Conservation (phyloP, 2,888 invertebrate species). For the Cephus nigrinus region DNA sequence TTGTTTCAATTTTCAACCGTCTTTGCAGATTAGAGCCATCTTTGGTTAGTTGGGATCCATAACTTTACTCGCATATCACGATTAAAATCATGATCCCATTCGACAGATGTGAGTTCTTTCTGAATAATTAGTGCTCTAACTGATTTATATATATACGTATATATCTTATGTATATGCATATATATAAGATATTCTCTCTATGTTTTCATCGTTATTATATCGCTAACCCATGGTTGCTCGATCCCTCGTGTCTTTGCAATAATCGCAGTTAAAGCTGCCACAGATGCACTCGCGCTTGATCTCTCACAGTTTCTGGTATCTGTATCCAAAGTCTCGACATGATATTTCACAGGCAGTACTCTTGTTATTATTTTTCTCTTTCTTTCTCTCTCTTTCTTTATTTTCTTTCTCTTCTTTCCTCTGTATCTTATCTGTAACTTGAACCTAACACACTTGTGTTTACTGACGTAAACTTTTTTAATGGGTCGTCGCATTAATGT, state of each 20-base stretch:
- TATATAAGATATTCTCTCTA: not conserved
- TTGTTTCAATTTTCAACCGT: slow-evolving; percentile 5
- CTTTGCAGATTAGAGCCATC: slow-evolving; percentile 45
- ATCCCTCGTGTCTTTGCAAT: slow-evolving; percentile 15
- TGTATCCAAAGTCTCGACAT: not conserved
- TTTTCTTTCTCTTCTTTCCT: slow-evolving; percentile 8
- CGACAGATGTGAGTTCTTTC: slow-evolving; percentile 43
- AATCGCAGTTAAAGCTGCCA: slow-evolving; percentile 3
- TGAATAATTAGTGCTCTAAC: slow-evolving; percentile 4
- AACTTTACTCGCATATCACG: slow-evolving; percentile 38
- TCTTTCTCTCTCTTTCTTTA: slow-evolving; percentile 8
- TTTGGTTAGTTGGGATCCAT: slow-evolving; percentile 47
- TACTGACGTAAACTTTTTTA: slow-evolving; percentile 8
- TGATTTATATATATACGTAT: not conserved
- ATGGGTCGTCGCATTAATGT: not conserved
- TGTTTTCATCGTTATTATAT: slow-evolving; percentile 14
- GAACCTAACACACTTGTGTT: slow-evolving; percentile 11
- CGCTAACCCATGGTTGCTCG: slow-evolving; percentile 12
- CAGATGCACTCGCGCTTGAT: not conserved
- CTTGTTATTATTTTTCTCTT: slow-evolving; percentile 1
- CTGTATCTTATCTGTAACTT: not conserved
- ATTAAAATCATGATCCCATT: slow-evolving; percentile 38
- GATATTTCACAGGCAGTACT: not conserved
- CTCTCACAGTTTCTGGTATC: not conserved
- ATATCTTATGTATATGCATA: not conserved